phyloP scores from a whole-genome alignment of 2,113 vertebrate species.

The Erythrocercus mccallii region DNA sequence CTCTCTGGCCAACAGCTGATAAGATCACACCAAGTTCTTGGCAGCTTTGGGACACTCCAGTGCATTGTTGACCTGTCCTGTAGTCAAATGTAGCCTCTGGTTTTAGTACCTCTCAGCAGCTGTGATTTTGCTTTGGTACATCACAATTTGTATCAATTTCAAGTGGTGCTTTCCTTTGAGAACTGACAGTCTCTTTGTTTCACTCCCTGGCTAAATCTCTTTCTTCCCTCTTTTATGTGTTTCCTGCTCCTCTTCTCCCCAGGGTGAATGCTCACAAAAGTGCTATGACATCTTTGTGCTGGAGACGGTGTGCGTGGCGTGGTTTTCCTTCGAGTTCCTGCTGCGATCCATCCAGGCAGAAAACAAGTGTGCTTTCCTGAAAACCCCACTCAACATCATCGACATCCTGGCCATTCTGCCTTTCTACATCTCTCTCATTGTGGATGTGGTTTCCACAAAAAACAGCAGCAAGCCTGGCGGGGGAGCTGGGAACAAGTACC shows the following conservation, averaged over 20 bases:
- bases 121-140: not conserved
- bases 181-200: not conserved
- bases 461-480: slow-evolving; percentile 35
- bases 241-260: not conserved
- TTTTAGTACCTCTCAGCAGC: not conserved
- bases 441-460: slow-evolving; percentile 80
- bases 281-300: slow-evolving; percentile 92
- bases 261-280: slow-evolving; percentile 92
- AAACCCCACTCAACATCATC: slow-evolving; percentile 90
- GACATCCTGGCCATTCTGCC: slow-evolving; percentile 94
- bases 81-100: not conserved
- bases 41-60: not conserved
- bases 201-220: not conserved
- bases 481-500: slow-evolving; percentile 85
- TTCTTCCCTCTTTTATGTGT: not conserved
- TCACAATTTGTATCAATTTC: rapidly evolving
- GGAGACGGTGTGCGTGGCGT: slow-evolving; percentile 94
- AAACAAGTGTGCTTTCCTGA: slow-evolving; percentile 90
- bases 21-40: not conserved
- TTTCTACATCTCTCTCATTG: slow-evolving; percentile 90
- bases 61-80: not conserved
- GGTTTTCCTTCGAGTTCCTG: slow-evolving; percentile 96
- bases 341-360: slow-evolving; percentile 92
- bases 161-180: not conserved
- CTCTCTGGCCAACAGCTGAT: not conserved